Percentiles rank a stretch among this genome's conserved stretches.
Evolutionary conservation across 2,113 vertebrate genomes (phyloP).

Genomic region (Sylvia atricapilla): DNA sequence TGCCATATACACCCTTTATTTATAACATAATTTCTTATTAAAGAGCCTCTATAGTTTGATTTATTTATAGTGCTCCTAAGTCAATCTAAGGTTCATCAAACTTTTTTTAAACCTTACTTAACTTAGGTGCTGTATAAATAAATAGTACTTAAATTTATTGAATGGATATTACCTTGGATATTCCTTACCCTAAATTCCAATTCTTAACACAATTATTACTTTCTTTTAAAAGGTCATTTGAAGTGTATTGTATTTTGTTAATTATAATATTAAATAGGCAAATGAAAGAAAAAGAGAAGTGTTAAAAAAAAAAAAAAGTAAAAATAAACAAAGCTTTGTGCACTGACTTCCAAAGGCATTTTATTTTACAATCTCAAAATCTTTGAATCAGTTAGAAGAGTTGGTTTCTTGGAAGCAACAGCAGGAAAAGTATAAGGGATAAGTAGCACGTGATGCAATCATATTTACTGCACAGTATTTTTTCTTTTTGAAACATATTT

Average conservation of each 20-base stretch:
- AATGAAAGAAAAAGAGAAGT: not conserved
- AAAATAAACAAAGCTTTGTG: not conserved
- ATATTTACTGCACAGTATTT: constrained; percentile 6
- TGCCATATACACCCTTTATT: not conserved
- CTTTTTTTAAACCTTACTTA: not conserved
- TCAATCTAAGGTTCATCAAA: not conserved
- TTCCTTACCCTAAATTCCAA: not conserved
- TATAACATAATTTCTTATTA: constrained; percentile 20
- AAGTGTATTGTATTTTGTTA: not conserved
- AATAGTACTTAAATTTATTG: not conserved
- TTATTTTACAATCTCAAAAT: not conserved
- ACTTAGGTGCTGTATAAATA: constrained; percentile 3
- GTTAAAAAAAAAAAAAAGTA: not conserved
- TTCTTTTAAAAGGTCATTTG: not conserved
- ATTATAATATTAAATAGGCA: not conserved
- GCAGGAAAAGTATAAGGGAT: not conserved
- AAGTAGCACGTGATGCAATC: constrained; percentile 18
- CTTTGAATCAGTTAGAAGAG: not conserved
- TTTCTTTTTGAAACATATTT: constrained; percentile 43
- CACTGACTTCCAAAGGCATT: not conserved
- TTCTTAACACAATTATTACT: not conserved
- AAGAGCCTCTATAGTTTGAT: not conserved
- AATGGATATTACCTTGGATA: not conserved
- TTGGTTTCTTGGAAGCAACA: not conserved
- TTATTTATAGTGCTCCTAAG: not conserved